Conservation (phyloP, 2,113 vertebrate genomes). For the Ammodytes marinus region DNA sequence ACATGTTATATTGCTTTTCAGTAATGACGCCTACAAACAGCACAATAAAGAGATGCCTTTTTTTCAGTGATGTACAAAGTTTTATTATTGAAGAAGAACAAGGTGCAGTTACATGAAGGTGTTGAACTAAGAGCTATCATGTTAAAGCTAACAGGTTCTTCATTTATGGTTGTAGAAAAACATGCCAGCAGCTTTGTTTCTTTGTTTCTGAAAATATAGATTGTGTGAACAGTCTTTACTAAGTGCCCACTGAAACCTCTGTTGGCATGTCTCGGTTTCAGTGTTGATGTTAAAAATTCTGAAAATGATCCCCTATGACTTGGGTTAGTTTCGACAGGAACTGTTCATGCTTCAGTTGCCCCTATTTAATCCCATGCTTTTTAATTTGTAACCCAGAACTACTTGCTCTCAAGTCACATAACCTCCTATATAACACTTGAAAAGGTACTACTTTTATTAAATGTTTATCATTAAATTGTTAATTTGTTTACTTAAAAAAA, state of each 20-base stretch:
- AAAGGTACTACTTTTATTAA: constrained; percentile 46
- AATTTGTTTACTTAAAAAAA: constrained; percentile 37
- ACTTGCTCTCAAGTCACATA: constrained; percentile 8
- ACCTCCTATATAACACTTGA: constrained; percentile 9
- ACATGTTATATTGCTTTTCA: background rate
- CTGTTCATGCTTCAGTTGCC: constrained; percentile 41
- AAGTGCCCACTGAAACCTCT: background rate
- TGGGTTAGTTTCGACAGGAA: constrained; percentile 28
- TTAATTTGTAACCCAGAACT: constrained; percentile 15
- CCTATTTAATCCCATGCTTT: constrained; percentile 36
- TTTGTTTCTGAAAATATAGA: constrained; percentile 43
- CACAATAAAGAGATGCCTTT: background rate
- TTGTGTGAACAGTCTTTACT: constrained; percentile 28
- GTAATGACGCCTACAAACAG: background rate
- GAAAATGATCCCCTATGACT: constrained; percentile 12
- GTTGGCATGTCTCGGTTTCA: constrained; percentile 9
- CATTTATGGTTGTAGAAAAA: constrained; percentile 58
- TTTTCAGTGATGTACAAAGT: constrained; percentile 74
- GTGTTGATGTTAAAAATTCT: constrained; percentile 16
- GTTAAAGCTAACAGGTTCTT: constrained; percentile 52
- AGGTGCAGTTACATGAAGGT: constrained; percentile 67
- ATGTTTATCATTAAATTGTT: constrained; percentile 25
- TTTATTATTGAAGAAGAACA: constrained; percentile 77
- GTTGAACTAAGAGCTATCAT: constrained; percentile 44
- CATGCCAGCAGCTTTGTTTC: constrained; percentile 62